Conservation (phyloP, 2,888 invertebrate genomes). For the Arenicola marina region DNA sequence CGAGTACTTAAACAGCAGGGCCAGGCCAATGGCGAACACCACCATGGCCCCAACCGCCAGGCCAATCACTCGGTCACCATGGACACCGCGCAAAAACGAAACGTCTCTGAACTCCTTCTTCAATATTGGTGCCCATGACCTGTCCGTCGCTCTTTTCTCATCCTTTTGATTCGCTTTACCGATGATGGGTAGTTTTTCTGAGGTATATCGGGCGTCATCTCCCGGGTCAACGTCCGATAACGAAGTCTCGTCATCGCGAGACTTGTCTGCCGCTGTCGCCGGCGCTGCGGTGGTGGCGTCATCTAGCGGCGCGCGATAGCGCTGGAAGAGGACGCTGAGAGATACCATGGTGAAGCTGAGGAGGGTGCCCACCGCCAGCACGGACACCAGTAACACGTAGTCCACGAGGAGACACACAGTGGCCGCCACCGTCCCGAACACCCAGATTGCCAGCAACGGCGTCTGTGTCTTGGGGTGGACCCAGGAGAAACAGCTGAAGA, state of each 20-base stretch:
- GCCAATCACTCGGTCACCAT: not conserved
- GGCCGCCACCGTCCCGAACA: conserved; percentile 48
- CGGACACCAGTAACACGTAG: conserved; percentile 85
- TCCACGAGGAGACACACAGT: conserved; percentile 83
- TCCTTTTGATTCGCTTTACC: conserved; percentile 56
- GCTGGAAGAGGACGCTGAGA: conserved; percentile 84
- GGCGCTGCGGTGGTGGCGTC: not conserved
- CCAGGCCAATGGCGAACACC: not conserved
- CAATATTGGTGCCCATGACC: conserved; percentile 69
- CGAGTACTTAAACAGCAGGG: not conserved
- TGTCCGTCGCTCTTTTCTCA: no score
- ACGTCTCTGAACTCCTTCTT: conserved; percentile 61
- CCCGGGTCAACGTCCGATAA: conserved; percentile 8
- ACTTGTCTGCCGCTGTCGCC: not conserved
- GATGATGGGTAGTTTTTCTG: conserved; percentile 25
- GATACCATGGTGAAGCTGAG: conserved; percentile 81
- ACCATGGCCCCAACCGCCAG: not conserved
- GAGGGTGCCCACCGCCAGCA: conserved; percentile 77
- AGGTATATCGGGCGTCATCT: not conserved
- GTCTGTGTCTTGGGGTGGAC: conserved; percentile 77
- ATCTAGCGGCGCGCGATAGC: conserved; percentile 67
- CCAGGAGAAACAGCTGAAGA: conserved; percentile 73
- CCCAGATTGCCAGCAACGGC: conserved; percentile 46
- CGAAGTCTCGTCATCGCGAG: no score
- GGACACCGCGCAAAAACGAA: not conserved